phyloP scores from a whole-genome alignment of 2,888 invertebrate species.

The Romanomermis culicivorax region DNA sequence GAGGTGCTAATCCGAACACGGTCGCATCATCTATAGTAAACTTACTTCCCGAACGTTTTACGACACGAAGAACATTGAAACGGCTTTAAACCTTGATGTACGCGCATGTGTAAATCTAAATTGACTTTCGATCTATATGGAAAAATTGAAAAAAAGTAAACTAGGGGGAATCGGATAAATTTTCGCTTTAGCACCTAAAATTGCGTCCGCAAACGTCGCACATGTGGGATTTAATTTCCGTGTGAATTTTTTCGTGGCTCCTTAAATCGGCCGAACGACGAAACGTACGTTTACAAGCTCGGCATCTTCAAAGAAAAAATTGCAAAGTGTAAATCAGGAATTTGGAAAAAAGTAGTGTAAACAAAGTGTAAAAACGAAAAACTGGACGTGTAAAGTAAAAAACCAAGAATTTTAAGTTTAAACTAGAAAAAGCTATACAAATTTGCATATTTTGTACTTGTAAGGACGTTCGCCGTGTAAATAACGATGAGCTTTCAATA shows the following conservation, averaged over 20 bases:
- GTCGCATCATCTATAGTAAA: too few species aligned
- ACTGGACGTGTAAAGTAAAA: not conserved
- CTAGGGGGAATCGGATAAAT: too few species aligned
- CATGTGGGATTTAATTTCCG: conserved; percentile 25
- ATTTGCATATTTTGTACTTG: too few species aligned
- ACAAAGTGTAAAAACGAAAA: too few species aligned
- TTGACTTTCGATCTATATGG: conserved; percentile 31
- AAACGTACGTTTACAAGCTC: conserved; percentile 29
- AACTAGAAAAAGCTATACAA: not conserved
- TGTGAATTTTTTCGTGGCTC: conserved; percentile 23
- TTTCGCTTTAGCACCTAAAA: too few species aligned
- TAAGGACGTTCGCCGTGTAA: conserved; percentile 7
- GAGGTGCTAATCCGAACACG: too few species aligned
- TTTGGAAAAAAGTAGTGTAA: too few species aligned
- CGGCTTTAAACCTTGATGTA: conserved; percentile 30
- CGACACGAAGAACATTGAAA: conserved; percentile 30
- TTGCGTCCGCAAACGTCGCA: conserved; percentile 30
- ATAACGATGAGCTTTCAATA: conserved; percentile 6
- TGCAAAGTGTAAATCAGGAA: too few species aligned
- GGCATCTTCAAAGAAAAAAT: too few species aligned
- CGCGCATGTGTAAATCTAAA: conserved; percentile 29
- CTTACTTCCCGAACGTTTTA: conserved; percentile 20
- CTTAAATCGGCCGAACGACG: conserved; percentile 30
- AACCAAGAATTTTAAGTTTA: not conserved
- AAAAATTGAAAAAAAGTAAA: too few species aligned